Percentiles rank a stretch among this genome's conserved stretches.
These are phyloP conservation scores for Tetragnatha versicolor DNA, from an alignment of 1,140 invertebrate species.

Conservation along the genomic window DNA sequence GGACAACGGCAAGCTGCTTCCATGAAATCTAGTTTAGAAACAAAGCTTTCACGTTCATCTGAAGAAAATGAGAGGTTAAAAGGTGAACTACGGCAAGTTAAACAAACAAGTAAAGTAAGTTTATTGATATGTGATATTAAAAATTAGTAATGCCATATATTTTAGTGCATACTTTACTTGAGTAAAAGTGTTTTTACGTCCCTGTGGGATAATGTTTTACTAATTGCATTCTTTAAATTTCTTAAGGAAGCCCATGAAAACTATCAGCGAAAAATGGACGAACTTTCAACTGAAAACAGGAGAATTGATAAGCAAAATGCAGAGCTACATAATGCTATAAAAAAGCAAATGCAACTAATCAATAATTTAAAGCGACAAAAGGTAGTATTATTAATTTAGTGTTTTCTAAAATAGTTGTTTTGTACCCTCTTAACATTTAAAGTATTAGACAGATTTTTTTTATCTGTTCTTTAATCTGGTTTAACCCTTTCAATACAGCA, in stretches of 20 bases:
- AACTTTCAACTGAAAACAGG: conserved; percentile 63
- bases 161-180: neutral
- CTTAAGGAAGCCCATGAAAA: conserved; percentile 47
- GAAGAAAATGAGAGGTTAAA: conserved; percentile 66
- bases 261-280: conserved; percentile 62
- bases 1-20: conserved; percentile 63
- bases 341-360: conserved; percentile 67
- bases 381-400: conserved; percentile 57
- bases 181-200: neutral
- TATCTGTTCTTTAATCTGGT: too few relatives aligned
- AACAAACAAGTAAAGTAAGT: conserved; percentile 62
- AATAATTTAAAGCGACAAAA: conserved; percentile 66
- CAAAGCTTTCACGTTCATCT: conserved; percentile 63
- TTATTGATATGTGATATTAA: neutral
- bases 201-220: neutral
- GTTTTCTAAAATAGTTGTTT: neutral
- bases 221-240: neutral
- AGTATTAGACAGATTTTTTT: too few relatives aligned
- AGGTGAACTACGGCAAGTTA: conserved; percentile 61
- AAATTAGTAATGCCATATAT: neutral
- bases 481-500: too few relatives aligned
- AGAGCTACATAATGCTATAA: conserved; percentile 66
- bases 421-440: neutral
- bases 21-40: conserved; percentile 63
- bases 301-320: conserved; percentile 66